Percentiles rank a stretch among this genome's conserved stretches.
Conservation (phyloP, 2,888 invertebrate genomes). For the Eristalis intricaria region DNA sequence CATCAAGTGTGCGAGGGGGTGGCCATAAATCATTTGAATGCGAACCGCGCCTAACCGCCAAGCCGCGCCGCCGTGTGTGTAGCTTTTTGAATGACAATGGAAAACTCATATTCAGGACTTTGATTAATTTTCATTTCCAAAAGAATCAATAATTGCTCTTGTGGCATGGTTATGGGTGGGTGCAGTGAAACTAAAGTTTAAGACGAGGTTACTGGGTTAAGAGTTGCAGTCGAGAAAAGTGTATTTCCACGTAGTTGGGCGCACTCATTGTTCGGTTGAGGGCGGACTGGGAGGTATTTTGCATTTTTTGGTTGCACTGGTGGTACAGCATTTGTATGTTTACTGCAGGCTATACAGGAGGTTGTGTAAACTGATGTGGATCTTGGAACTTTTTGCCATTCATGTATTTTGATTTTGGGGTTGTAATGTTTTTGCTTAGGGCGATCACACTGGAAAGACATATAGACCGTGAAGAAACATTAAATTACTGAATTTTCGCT, state of each 20-base stretch:
- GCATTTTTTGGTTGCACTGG: too few species aligned
- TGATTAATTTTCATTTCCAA: slow-evolving; percentile 34
- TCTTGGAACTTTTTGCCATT: too few species aligned
- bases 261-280: too few species aligned
- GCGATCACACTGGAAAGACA: too few species aligned
- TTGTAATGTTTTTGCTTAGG: too few species aligned
- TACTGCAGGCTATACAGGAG: too few species aligned
- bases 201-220: background rate
- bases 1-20: background rate
- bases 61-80: background rate
- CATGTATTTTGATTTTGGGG: too few species aligned
- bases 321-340: too few species aligned
- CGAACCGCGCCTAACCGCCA: slow-evolving; percentile 28
- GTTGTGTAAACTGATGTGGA: too few species aligned
- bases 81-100: slow-evolving; percentile 26
- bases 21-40: slow-evolving; percentile 47
- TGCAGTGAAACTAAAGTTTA: background rate
- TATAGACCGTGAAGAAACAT: too few species aligned
- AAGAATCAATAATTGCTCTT: slow-evolving; percentile 24
- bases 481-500: too few species aligned
- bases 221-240: background rate
- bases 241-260: background rate
- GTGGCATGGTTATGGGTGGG: background rate
- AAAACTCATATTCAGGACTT: slow-evolving; percentile 11
- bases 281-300: too few species aligned